Percentiles rank a stretch among this genome's conserved stretches.
Evolutionary conservation across 2,888 invertebrate species (phyloP).

Genomic region (Callyntrura sp.): DNA sequence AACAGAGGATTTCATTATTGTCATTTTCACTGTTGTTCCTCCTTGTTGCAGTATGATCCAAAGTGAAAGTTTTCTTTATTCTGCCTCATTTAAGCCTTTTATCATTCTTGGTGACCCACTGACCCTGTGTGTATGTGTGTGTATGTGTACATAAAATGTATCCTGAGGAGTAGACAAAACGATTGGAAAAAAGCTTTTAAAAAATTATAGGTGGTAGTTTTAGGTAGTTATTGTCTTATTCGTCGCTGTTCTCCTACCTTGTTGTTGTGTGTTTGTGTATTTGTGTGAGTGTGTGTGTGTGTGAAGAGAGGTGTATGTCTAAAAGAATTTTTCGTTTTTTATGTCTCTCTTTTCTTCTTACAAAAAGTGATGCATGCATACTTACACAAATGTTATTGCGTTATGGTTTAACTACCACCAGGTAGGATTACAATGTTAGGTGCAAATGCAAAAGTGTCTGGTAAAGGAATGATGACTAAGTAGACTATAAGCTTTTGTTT

Average conservation of each 20-base stretch:
- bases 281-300: background rate
- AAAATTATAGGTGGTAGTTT: conserved; percentile 32
- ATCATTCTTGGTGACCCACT: conserved; percentile 67
- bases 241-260: no score
- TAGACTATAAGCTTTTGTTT: conserved; percentile 56
- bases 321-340: conserved; percentile 13
- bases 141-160: conserved; percentile 52
- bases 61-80: conserved; percentile 66
- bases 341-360: conserved; percentile 25
- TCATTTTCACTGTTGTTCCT: conserved; percentile 29
- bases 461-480: conserved; percentile 30
- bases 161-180: conserved; percentile 55
- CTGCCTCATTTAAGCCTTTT: conserved; percentile 60
- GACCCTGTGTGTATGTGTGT: conserved; percentile 51
- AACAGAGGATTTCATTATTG: conserved; percentile 37
- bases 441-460: conserved; percentile 12
- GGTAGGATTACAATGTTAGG: conserved; percentile 5
- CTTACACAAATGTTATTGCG: conserved; percentile 28
- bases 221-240: conserved; percentile 5
- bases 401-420: conserved; percentile 45
- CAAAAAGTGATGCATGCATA: conserved; percentile 44
- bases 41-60: background rate
- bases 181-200: conserved; percentile 35
- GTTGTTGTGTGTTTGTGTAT: background rate
- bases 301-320: background rate